phyloP scores from a whole-genome alignment of 2,797 vertebrate genomes.

The Naso thynnoides region DNA sequence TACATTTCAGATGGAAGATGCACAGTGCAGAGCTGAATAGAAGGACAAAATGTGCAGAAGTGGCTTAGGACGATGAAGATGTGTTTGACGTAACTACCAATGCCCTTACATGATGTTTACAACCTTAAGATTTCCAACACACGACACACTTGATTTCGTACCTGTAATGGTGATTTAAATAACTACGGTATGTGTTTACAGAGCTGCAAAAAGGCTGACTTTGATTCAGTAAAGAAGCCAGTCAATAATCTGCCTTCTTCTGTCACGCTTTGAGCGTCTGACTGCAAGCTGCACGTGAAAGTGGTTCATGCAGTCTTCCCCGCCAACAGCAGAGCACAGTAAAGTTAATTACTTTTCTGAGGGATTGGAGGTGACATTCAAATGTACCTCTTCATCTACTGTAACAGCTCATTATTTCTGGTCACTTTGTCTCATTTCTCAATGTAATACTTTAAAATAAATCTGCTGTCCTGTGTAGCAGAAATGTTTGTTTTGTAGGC shows the following conservation, averaged over 20 bases:
- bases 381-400: background rate
- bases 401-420: background rate
- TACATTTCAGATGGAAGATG: slow-evolving; percentile 32
- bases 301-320: background rate
- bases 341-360: background rate
- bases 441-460: background rate
- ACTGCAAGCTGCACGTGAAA: background rate
- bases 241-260: slow-evolving; percentile 3
- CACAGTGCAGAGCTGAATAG: slow-evolving; percentile 3
- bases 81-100: background rate
- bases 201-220: background rate
- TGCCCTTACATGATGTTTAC: slow-evolving; percentile 1
- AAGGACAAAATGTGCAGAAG: slow-evolving; percentile 17
- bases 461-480: background rate
- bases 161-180: slow-evolving; percentile 1
- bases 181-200: background rate
- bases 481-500: background rate
- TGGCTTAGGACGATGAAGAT: slow-evolving; percentile 1
- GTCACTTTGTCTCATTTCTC: background rate
- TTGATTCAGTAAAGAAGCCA: slow-evolving; percentile 2
- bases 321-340: background rate
- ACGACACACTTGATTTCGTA: slow-evolving; percentile 5
- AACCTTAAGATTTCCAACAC: background rate
- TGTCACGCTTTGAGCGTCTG: background rate
- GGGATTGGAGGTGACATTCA: background rate